These are phyloP conservation scores for Nematostella vectensis DNA, from an alignment of 92 coral and sea anemone genomes.

Conservation along the genomic window DNA sequence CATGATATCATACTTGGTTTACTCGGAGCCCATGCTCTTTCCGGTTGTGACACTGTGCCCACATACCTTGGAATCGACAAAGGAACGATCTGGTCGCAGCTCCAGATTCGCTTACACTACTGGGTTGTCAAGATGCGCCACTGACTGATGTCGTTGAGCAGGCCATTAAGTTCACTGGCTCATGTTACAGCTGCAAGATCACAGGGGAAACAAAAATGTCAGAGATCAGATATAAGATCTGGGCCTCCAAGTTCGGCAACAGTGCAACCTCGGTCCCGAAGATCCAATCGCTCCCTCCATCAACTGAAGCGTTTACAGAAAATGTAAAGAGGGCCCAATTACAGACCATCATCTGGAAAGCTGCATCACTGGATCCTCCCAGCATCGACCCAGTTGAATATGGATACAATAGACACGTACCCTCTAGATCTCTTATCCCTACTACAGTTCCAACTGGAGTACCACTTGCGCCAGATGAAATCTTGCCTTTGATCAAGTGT, in stretches of 20 bases:
- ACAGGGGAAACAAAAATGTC: conserved; percentile 31
- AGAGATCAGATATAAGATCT: conserved; percentile 37
- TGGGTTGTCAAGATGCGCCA: conserved; percentile 31
- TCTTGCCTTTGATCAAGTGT: conserved; percentile 32
- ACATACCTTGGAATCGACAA: conserved; percentile 52
- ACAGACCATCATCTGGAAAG: conserved; percentile 48
- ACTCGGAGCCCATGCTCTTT: conserved; percentile 48
- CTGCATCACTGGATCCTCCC: conserved; percentile 47
- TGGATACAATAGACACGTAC: conserved; percentile 37
- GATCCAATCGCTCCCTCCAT: conserved; percentile 42
- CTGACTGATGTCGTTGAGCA: conserved; percentile 38
- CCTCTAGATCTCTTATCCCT: conserved; percentile 34
- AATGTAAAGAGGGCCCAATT: conserved; percentile 53
- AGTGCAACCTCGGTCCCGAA: conserved; percentile 35
- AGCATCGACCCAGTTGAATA: conserved; percentile 40
- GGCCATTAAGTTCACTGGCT: conserved; percentile 41
- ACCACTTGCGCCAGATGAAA: conserved; percentile 39
- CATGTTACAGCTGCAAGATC: conserved; percentile 34
- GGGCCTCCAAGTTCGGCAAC: conserved; percentile 48
- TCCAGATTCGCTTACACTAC: conserved; percentile 38
- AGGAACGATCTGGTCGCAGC: conserved; percentile 41
- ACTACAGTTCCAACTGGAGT: conserved; percentile 32
- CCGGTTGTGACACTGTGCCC: conserved; percentile 69
- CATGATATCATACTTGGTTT: conserved; percentile 39
- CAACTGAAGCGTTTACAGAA: conserved; percentile 51